Conservation (phyloP, 2,113 vertebrate species). For the Mystacornis crossleyi region DNA sequence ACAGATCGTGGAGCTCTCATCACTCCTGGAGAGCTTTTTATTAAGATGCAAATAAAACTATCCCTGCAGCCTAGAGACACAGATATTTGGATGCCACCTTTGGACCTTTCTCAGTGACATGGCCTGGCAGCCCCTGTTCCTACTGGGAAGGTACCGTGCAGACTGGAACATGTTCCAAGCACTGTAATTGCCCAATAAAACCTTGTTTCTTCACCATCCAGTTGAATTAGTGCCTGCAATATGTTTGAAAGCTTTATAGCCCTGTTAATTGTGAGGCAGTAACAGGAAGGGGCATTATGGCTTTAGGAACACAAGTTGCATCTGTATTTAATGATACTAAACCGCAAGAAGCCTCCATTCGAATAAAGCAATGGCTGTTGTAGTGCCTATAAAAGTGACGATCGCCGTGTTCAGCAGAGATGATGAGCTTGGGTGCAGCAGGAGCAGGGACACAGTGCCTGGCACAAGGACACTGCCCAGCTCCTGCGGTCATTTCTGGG, state of each 20-base stretch:
- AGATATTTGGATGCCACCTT: background rate
- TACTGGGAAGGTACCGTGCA: background rate
- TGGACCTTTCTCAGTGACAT: background rate
- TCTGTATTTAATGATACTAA: constrained; percentile 63
- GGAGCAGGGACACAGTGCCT: background rate
- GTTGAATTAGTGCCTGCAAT: constrained; percentile 66
- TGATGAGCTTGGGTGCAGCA: background rate
- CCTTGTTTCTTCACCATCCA: constrained; percentile 26
- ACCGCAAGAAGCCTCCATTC: background rate
- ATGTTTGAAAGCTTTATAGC: constrained; percentile 64
- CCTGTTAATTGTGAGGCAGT: constrained; percentile 61
- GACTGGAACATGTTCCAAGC: background rate
- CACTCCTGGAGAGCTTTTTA: background rate
- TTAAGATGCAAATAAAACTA: constrained; percentile 2
- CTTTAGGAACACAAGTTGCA: constrained; percentile 50
- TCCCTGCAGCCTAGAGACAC: rapidly evolving
- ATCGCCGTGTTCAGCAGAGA: background rate
- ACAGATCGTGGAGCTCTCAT: background rate
- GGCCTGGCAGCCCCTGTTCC: background rate
- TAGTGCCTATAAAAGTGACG: background rate
- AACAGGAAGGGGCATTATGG: constrained; percentile 50
- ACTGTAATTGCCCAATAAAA: constrained; percentile 63
- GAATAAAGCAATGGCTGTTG: background rate
- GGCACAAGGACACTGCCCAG: background rate
- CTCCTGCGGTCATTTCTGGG: rapidly evolving